Evolutionary conservation across 2,888 invertebrate species (phyloP).

Genomic region (Caenorhabditis virilis): DNA sequence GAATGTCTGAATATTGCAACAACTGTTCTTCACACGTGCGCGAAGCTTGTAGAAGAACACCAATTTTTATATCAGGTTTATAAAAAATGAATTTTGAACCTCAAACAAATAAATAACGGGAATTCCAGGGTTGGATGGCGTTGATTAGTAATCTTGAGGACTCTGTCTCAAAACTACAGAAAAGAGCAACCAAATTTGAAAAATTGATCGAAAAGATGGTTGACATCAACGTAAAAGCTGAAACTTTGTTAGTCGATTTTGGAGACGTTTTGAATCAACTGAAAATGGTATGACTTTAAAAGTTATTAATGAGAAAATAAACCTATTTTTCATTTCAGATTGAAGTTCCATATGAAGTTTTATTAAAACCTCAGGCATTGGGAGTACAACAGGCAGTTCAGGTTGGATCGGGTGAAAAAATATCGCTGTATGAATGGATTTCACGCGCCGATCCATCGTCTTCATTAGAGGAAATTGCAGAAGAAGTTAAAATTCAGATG

Average conservation of each 20-base stretch:
- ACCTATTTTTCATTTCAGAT: conserved; percentile 5
- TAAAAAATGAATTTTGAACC: not conserved
- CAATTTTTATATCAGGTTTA: conserved; percentile 51
- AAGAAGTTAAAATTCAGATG: conserved; percentile 43
- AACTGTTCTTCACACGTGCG: conserved; percentile 38
- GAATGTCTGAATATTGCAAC: conserved; percentile 27
- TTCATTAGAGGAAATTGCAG: conserved; percentile 39
- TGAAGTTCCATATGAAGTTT: conserved; percentile 24
- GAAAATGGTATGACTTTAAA: conserved; percentile 15
- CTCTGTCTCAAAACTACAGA: conserved; percentile 39
- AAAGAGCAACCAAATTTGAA: conserved; percentile 32
- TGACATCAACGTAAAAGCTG: conserved; percentile 32
- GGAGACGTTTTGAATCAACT: conserved; percentile 56
- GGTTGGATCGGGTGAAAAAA: conserved; percentile 12
- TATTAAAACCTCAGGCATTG: conserved; percentile 29
- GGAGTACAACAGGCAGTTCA: conserved; percentile 17
- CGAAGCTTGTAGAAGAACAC: conserved; percentile 57
- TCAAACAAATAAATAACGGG: not conserved
- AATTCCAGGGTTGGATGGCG: conserved; percentile 61
- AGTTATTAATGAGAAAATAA: not conserved
- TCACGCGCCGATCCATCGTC: conserved; percentile 48
- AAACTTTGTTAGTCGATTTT: conserved; percentile 49
- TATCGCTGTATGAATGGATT: conserved; percentile 64
- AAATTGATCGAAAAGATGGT: conserved; percentile 30
- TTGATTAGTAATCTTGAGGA: conserved; percentile 61